These are phyloP conservation scores for Meandrusa payeni DNA, from an alignment of 2,888 invertebrate genomes.

Conservation along the genomic window DNA sequence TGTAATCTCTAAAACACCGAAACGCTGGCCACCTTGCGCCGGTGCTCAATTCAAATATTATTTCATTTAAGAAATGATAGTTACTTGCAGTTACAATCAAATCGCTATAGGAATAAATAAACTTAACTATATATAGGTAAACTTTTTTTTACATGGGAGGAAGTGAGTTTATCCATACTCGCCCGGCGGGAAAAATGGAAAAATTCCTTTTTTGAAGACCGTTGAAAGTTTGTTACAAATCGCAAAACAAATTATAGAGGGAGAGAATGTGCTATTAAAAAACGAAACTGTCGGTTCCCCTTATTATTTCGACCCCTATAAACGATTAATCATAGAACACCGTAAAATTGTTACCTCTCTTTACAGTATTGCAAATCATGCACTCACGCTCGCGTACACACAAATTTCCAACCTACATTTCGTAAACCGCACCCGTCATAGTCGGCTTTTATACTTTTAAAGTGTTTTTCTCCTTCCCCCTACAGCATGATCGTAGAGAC, in stretches of 20 bases:
- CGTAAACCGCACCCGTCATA: conserved; percentile 3
- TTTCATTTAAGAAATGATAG: neutral
- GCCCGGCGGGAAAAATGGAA: too few species aligned
- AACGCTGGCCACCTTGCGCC: too few species aligned
- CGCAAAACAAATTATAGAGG: conserved; percentile 6
- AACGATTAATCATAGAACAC: conserved; percentile 17
- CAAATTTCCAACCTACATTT: conserved; percentile 1
- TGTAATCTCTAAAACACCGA: too few species aligned
- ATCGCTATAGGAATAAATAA: too few species aligned
- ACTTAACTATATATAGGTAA: too few species aligned
- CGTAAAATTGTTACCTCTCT: conserved; percentile 6
- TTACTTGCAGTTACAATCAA: neutral
- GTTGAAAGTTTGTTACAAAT: conserved; percentile 2
- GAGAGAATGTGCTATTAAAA: neutral
- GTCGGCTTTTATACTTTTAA: conserved; percentile 10
- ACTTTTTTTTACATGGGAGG: too few species aligned
- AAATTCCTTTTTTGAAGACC: too few species aligned
- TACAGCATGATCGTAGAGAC: conserved; percentile 3
- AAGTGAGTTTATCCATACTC: too few species aligned
- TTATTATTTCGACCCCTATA: neutral
- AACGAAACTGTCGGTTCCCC: neutral
- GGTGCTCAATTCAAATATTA: too few species aligned
- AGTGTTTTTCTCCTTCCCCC: conserved; percentile 6
- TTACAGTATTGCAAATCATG: conserved; percentile 9
- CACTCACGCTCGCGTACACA: conserved; percentile 1